A percentile compares a stretch with the other conserved stretches of the same genome.
phyloP scores from a whole-genome alignment of 2,113 vertebrate species.

The Spea bombifrons region DNA sequence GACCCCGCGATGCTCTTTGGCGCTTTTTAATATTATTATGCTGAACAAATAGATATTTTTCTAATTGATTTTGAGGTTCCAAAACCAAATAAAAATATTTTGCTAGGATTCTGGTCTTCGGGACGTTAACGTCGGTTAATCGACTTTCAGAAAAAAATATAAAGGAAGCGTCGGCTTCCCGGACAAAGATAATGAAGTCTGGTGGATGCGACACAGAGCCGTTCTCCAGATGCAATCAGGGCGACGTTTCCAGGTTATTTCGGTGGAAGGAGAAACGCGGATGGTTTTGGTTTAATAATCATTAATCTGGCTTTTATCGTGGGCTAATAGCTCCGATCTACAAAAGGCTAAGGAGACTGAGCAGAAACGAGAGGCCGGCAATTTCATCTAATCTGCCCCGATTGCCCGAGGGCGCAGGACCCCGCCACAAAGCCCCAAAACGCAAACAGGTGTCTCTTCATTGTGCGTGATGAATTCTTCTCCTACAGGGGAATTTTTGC shows the following conservation, averaged over 20 bases:
- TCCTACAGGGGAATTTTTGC: not conserved
- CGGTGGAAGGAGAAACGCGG: not conserved
- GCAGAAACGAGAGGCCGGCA: not conserved
- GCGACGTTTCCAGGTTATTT: not conserved
- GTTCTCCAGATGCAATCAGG: not conserved
- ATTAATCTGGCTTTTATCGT: constrained; percentile 18
- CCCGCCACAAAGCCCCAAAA: constrained; percentile 13
- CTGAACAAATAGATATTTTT: too few relatives aligned
- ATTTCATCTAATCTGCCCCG: constrained; percentile 2
- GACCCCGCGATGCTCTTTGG: too few relatives aligned
- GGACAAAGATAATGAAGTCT: not conserved
- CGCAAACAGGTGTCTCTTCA: constrained; percentile 20
- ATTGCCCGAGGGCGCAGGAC: not conserved
- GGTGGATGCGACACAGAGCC: not conserved
- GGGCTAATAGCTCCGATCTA: not conserved
- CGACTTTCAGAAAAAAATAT: too few relatives aligned
- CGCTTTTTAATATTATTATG: too few relatives aligned
- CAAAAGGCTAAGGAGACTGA: not conserved
- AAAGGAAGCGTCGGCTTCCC: not conserved
- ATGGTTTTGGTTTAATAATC: not conserved
- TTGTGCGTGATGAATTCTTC: not conserved
- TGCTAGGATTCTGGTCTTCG: too few relatives aligned
- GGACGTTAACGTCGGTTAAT: too few relatives aligned
- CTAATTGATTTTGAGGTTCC: too few relatives aligned
- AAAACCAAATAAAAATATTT: too few relatives aligned